phyloP scores from a whole-genome alignment of 2,113 vertebrate genomes.

The Mesocricetus auratus region DNA sequence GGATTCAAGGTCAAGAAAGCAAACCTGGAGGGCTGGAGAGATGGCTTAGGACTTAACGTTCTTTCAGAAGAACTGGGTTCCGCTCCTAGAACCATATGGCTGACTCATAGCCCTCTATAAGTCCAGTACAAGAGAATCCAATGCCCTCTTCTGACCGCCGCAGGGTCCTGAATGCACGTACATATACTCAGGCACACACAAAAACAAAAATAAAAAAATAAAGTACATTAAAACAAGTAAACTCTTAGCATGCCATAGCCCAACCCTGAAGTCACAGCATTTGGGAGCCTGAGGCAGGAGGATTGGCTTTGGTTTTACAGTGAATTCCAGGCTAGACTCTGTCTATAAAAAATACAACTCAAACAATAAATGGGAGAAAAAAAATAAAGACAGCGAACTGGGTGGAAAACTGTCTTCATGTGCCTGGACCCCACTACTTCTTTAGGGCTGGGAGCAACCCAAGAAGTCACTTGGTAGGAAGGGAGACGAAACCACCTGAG shows the following conservation, averaged over 20 bases:
- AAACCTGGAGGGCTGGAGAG: background rate
- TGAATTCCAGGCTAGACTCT: background rate
- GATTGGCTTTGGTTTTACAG: background rate
- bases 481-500: background rate
- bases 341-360: background rate
- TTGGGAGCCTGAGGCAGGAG: background rate
- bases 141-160: background rate
- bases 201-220: background rate
- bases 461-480: constrained; percentile 56
- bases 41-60: background rate
- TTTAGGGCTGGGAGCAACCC: background rate
- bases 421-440: background rate
- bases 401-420: background rate
- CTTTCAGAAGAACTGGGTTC: background rate
- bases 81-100: background rate
- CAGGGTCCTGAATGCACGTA: background rate
- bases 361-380: background rate
- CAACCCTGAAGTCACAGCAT: background rate
- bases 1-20: background rate
- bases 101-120: background rate
- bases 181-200: background rate
- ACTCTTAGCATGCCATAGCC: background rate
- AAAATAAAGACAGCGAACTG: no score
- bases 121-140: background rate
- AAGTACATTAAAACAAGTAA: background rate